Evolutionary conservation across 2,888 invertebrate genomes (phyloP).

Genomic region (Spisula subtruncata): DNA sequence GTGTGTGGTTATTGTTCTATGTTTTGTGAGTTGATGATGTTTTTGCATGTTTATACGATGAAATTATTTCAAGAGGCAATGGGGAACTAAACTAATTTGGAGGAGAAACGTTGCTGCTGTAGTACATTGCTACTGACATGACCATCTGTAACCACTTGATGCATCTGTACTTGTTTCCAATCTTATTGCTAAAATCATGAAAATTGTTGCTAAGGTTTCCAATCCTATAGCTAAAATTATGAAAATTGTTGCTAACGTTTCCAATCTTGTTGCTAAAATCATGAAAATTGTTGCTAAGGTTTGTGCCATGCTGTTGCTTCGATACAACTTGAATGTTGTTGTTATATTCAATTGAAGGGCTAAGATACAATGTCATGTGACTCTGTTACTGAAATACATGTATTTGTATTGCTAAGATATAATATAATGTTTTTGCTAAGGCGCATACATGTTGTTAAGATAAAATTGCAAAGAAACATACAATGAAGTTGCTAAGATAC

Average conservation of each 20-base stretch:
- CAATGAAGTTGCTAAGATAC: too few species aligned
- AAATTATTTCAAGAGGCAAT: not conserved
- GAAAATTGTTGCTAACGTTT: too few species aligned
- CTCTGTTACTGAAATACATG: too few species aligned
- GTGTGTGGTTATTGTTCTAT: not conserved
- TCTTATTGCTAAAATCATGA: not conserved
- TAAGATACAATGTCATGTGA: too few species aligned
- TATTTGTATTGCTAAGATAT: too few species aligned
- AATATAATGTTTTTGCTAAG: not conserved
- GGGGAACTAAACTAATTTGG: not conserved
- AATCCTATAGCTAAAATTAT: not conserved
- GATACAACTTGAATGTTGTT: too few species aligned
- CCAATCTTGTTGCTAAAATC: not conserved
- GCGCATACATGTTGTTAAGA: not conserved
- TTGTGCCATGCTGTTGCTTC: too few species aligned
- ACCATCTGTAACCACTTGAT: not conserved
- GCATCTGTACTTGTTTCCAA: not conserved
- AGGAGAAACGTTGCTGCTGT: not conserved
- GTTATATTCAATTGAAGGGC: too few species aligned
- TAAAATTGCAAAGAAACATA: too few species aligned
- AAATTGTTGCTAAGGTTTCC: not conserved
- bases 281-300: too few species aligned
- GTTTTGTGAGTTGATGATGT: not conserved
- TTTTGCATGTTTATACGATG: not conserved
- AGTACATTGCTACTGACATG: not conserved